Percentiles rank a stretch among this genome's conserved stretches.
These are phyloP conservation scores for Vanessa atalanta DNA, from an alignment of 1,140 invertebrate species.

Conservation along the genomic window DNA sequence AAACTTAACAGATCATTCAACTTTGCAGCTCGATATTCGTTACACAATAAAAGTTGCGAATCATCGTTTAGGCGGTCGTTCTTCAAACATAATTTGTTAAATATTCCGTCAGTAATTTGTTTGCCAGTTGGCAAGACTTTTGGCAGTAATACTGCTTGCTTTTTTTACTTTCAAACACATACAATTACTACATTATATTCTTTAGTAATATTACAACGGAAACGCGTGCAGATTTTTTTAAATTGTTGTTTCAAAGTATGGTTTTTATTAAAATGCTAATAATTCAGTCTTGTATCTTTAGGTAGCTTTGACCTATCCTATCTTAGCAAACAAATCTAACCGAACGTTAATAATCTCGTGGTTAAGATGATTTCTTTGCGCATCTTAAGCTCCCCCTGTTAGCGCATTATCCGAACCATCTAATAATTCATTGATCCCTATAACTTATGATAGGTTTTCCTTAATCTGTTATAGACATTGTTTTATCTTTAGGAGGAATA, in stretches of 20 bases:
- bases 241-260: no score
- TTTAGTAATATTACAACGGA: no score
- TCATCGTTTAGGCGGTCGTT: neutral
- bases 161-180: neutral
- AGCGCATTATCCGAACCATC: constrained; percentile 36
- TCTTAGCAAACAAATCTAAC: no score
- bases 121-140: neutral
- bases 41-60: neutral
- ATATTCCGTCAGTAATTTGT: neutral
- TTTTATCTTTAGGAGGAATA: neutral
- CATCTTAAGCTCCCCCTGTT: constrained; percentile 24
- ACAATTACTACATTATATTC: no score
- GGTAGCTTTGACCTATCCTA: no score
- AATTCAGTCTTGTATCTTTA: no score
- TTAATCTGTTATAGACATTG: neutral
- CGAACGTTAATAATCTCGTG: neutral
- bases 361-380: neutral
- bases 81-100: constrained; percentile 4
- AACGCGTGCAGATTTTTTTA: no score
- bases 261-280: no score
- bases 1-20: neutral
- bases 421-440: constrained; percentile 52
- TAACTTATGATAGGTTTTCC: constrained; percentile 11
- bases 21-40: neutral
- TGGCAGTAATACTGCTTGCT: neutral